Conservation (phyloP, 2,888 invertebrate species). For the Eurytoma californica region DNA sequence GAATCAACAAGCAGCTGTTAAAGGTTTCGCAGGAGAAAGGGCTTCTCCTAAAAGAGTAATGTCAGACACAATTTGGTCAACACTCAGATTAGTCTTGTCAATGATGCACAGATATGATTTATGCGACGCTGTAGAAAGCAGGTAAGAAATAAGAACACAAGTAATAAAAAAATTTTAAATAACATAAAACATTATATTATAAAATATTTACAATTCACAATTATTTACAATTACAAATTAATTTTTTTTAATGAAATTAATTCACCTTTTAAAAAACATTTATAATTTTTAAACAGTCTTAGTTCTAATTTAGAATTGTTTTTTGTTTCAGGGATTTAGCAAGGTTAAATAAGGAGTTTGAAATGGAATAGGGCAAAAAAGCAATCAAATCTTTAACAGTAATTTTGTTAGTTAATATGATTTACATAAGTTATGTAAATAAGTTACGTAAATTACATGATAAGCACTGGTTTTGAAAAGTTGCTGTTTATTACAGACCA, state of each 20-base stretch:
- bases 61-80: conserved; percentile 97
- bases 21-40: conserved; percentile 76
- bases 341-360: conserved; percentile 74
- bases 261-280: no score
- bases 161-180: conserved; percentile 16
- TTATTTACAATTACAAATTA: conserved; percentile 22
- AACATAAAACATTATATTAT: neutral
- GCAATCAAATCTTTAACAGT: conserved; percentile 39
- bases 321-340: conserved; percentile 72
- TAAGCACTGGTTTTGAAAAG: conserved; percentile 49
- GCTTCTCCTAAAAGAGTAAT: conserved; percentile 77
- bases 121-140: conserved; percentile 77
- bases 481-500: conserved; percentile 54
- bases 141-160: conserved; percentile 66
- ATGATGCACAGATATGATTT: conserved; percentile 82
- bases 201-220: conserved; percentile 8
- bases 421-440: neutral
- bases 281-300: no score
- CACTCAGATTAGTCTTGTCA: conserved; percentile 90
- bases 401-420: conserved; percentile 50
- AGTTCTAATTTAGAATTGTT: neutral
- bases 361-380: conserved; percentile 64
- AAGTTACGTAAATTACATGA: conserved; percentile 40
- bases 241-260: conserved; percentile 7
- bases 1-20: conserved; percentile 91